A percentile compares a stretch with the other conserved stretches of the same genome.
Evolutionary conservation across 1,140 invertebrate genomes (phyloP).

Genomic region (Leptonema lineaticorne): DNA sequence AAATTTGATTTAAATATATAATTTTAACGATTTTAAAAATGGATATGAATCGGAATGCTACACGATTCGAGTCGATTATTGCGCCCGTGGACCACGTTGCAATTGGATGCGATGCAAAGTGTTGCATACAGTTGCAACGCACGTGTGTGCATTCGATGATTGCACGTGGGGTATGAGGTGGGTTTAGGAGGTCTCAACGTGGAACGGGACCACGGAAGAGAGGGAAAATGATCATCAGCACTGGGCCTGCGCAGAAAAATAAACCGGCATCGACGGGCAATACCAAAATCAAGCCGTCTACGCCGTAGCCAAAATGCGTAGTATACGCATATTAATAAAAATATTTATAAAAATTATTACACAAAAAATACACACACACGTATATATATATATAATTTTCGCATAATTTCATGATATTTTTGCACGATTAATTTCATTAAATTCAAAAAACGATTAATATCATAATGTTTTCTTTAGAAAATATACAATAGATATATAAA

Average conservation of each 20-base stretch:
- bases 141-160: conserved; percentile 28
- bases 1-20: too few relatives aligned
- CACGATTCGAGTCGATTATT: too few relatives aligned
- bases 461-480: too few relatives aligned
- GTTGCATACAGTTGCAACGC: conserved; percentile 23
- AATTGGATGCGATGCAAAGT: neutral
- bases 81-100: conserved; percentile 18
- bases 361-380: too few relatives aligned
- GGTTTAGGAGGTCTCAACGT: neutral
- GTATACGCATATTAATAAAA: neutral
- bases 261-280: conserved; percentile 13
- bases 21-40: too few relatives aligned
- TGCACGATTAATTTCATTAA: too few relatives aligned
- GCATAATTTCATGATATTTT: too few relatives aligned
- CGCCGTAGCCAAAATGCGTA: conserved; percentile 19
- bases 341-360: too few relatives aligned
- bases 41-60: too few relatives aligned
- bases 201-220: neutral
- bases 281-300: neutral
- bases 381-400: too few relatives aligned
- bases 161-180: conserved; percentile 1
- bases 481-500: too few relatives aligned
- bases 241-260: conserved; percentile 30
- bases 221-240: conserved; percentile 20
- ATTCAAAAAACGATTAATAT: too few relatives aligned